Evolutionary conservation across 37 sponge, comb jelly and placozoan genomes (phyloP).

Genomic region (Halichondria panicea): DNA sequence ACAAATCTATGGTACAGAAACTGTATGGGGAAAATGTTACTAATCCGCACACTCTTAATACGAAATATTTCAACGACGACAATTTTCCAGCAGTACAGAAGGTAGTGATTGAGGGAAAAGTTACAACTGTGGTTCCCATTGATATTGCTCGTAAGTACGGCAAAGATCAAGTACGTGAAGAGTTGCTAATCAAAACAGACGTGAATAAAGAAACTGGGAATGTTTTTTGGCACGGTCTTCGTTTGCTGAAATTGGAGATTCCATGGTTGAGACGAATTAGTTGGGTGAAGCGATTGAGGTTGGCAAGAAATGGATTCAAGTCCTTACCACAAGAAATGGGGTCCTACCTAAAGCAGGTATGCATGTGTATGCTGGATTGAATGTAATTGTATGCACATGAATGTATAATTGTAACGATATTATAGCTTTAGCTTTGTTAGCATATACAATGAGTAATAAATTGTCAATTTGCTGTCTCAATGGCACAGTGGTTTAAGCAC

Average conservation of each 20-base stretch:
- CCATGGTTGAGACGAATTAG: constrained; percentile 69
- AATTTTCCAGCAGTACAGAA: constrained; percentile 55
- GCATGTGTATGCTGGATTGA: background rate
- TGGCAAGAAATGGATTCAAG: constrained; percentile 75
- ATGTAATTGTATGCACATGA: constrained; percentile 1
- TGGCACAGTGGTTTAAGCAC: too few relatives aligned
- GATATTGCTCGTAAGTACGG: constrained; percentile 65
- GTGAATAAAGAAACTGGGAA: constrained; percentile 58
- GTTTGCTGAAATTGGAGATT: constrained; percentile 57
- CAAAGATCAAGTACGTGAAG: constrained; percentile 38
- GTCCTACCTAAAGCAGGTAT: constrained; percentile 61
- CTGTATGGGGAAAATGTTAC: constrained; percentile 51
- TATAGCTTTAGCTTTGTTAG: too few relatives aligned
- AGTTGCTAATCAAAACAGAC: constrained; percentile 83
- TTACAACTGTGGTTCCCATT: constrained; percentile 78
- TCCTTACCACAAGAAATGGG: constrained; percentile 67
- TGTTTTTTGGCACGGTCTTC: constrained; percentile 81
- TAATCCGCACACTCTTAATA: background rate
- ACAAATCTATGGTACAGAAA: constrained; percentile 50
- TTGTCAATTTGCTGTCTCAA: too few relatives aligned
- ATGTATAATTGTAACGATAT: constrained; percentile 1
- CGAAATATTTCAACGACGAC: constrained; percentile 9
- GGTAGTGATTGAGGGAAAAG: constrained; percentile 44
- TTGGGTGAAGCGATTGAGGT: constrained; percentile 71
- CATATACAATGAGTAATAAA: too few relatives aligned